Percentiles rank a stretch among this genome's conserved stretches.
phyloP scores from a whole-genome alignment of 2,888 invertebrate species.

The Rotaria magnacalcarata region DNA sequence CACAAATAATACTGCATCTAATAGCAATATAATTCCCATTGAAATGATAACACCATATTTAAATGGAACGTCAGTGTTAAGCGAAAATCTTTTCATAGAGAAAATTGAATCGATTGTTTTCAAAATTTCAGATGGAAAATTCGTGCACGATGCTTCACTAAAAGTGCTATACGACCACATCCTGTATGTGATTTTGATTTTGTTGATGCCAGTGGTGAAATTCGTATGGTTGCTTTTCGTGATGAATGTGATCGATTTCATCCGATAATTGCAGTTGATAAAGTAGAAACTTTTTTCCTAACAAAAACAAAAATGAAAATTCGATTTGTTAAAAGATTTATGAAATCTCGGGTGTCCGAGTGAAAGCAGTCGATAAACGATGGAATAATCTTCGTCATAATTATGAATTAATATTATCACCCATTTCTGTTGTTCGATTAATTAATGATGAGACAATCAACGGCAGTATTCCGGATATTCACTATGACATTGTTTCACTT shows the following conservation, averaged over 20 bases:
- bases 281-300: no score
- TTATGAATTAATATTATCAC: constrained; percentile 84
- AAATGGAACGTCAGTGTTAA: background rate
- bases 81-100: no score
- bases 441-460: constrained; percentile 61
- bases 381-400: constrained; percentile 67
- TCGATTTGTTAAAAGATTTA: background rate
- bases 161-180: constrained; percentile 77
- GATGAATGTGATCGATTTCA: constrained; percentile 81
- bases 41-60: background rate
- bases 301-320: no score
- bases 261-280: constrained; percentile 70
- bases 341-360: background rate
- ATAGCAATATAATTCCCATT: background rate
- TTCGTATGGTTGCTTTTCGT: constrained; percentile 81
- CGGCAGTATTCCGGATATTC: constrained; percentile 68
- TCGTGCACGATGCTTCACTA: constrained; percentile 78
- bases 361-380: background rate
- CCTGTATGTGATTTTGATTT: constrained; percentile 84
- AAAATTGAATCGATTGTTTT: no score
- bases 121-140: constrained; percentile 73
- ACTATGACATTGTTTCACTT: constrained; percentile 74
- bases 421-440: constrained; percentile 65
- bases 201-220: constrained; percentile 88
- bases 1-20: background rate